Percentiles rank a stretch among this genome's conserved stretches.
Evolutionary conservation across 2,888 invertebrate species (phyloP).

Genomic region (Gryllus longicercus): DNA sequence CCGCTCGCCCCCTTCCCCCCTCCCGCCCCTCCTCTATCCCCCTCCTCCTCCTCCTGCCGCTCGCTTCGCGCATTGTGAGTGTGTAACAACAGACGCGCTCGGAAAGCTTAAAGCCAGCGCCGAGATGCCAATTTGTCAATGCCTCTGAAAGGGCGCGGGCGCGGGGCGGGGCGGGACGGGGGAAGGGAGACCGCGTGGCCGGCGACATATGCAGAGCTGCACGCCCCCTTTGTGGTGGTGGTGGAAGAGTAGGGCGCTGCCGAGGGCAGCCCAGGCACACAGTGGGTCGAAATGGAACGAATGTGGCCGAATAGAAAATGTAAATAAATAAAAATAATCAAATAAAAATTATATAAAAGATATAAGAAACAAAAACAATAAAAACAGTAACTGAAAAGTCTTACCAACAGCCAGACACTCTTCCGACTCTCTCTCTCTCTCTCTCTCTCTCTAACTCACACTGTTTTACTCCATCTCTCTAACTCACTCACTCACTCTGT

Average conservation of each 20-base stretch:
- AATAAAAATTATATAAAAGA: no score
- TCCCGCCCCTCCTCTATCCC: neutral
- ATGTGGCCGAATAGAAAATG: no score
- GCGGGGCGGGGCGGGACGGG: neutral
- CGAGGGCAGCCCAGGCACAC: neutral
- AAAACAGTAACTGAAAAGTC: no score
- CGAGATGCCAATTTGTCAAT: slow-evolving; percentile 38
- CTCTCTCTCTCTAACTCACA: no score
- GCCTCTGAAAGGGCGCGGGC: slow-evolving; percentile 32
- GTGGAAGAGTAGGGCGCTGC: neutral
- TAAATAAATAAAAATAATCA: no score
- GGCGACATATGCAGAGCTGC: slow-evolving; percentile 34
- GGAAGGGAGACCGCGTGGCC: neutral
- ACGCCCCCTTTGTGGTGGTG: slow-evolving; percentile 23
- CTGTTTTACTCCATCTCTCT: no score
- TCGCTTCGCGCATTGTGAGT: slow-evolving; percentile 28
- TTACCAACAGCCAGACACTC: no score
- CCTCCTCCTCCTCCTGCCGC: slow-evolving; percentile 22
- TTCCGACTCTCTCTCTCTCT: no score
- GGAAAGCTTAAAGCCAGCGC: slow-evolving; percentile 32
- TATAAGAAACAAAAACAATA: no score
- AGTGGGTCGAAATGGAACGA: no score
- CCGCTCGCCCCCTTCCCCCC: neutral
- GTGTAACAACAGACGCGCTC: slow-evolving; percentile 33
- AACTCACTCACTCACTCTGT: no score